Percentiles rank a stretch among this genome's conserved stretches.
phyloP scores from a whole-genome alignment of 2,113 vertebrate species.

The Geothlypis trichas region DNA sequence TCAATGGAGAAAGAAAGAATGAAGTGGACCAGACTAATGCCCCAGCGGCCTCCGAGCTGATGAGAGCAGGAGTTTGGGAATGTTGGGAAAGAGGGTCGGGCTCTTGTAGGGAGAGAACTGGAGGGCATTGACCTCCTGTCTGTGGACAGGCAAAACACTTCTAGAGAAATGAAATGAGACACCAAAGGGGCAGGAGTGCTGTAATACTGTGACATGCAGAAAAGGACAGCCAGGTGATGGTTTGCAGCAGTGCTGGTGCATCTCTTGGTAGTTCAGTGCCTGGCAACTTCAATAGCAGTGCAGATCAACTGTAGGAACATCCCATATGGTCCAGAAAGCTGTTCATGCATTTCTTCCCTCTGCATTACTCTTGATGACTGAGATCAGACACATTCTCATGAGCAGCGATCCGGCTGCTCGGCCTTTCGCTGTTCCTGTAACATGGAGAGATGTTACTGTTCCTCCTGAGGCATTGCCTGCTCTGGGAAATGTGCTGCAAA shows the following conservation, averaged over 20 bases:
- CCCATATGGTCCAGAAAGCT: conserved; percentile 38
- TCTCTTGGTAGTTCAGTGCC: conserved; percentile 20
- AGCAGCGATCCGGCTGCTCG: not conserved
- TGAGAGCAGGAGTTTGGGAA: not conserved
- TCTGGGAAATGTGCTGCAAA: not conserved
- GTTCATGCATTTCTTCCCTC: not conserved
- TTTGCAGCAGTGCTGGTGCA: not conserved
- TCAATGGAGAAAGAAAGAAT: not conserved
- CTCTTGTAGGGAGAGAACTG: not conserved
- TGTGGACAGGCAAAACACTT: not conserved
- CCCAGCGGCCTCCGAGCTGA: rapidly evolving
- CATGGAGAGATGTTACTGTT: not conserved
- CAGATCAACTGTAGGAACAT: conserved; percentile 12
- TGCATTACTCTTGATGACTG: not conserved
- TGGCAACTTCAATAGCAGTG: not conserved
- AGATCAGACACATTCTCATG: not conserved
- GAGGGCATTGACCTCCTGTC: not conserved
- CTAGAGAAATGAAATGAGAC: not conserved
- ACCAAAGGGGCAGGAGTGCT: not conserved
- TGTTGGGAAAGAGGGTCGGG: not conserved
- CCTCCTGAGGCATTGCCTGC: not conserved
- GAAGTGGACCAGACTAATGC: not conserved
- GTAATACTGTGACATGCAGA: not conserved
- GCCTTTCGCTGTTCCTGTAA: not conserved
- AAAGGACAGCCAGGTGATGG: conserved; percentile 2